Evolutionary conservation across 2,888 invertebrate genomes (phyloP), one percentile per base, ranked within the genome.

Genomic region (Noctua janthina): DNA sequence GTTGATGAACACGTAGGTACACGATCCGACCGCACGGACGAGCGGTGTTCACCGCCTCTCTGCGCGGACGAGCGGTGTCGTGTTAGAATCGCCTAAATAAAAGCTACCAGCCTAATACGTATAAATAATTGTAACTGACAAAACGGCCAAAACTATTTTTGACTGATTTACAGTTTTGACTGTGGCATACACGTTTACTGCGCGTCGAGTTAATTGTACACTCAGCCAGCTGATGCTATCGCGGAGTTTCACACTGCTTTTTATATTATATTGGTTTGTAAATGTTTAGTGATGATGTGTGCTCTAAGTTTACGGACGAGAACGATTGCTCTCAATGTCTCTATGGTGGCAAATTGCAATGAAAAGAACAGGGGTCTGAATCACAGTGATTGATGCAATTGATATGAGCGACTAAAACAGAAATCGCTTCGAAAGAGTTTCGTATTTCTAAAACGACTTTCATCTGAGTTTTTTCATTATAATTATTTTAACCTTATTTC

Each of bases 121-220:
- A 51, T 17, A 20, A 20, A 20, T 46, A 46, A 13, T 23, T 43
- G 23, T 43, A 43, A 43, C 43, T 2, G 43, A 67, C n/a, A n/a
- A 43, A 39, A 11, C 13, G 3, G 67, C 43, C n/a, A 43, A 43
- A n/a, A 68, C 15, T 8, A 46, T 15, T n/a, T n/a, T 68, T 46
- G 4, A 8, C 46, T 68, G 68, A 46, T n/a, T n/a, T 8, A 15
- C 46, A 17, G 8, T 13, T 68, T n/a, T 46, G 46, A 68, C 68
- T 46, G 46, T 46, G n/a, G 13, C 68, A 46, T 46, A n/a, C 15
- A n/a, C 20, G 64, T 66, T 66, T 73, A 54, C 74, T 71, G 67
- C 64, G 59, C 75, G 74, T 76, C 73, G 64, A 67, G 67, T 49
- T 86, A 86, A 86, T 86, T 86, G 76, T 86, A 74, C n/a, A 59